phyloP scores from a whole-genome alignment of 1,140 invertebrate genomes.

The Andrena cerasifolii region DNA sequence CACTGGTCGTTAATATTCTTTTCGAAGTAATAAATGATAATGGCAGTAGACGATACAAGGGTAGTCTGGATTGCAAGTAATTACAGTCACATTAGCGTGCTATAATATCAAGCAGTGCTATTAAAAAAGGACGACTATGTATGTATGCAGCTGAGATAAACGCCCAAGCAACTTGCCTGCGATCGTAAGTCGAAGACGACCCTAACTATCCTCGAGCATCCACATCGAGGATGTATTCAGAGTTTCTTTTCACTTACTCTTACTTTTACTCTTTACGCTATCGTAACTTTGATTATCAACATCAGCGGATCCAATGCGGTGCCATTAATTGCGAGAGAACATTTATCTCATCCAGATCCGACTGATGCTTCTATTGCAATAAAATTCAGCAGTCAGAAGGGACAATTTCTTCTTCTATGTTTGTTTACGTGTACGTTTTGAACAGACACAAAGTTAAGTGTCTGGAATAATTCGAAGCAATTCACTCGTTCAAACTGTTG shows the following conservation, averaged over 20 bases:
- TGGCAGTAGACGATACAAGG: no score
- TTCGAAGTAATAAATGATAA: neutral
- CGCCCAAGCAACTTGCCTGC: neutral
- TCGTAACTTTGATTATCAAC: neutral
- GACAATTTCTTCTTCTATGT: no score
- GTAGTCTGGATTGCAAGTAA: no score
- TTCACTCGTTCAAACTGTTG: no score
- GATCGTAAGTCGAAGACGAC: conserved; percentile 18
- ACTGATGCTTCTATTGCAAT: neutral
- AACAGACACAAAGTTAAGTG: no score
- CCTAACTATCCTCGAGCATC: neutral
- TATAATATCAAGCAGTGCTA: neutral
- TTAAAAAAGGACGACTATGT: neutral
- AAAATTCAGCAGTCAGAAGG: no score
- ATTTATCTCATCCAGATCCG: neutral
- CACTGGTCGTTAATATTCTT: neutral
- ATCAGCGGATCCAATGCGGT: neutral
- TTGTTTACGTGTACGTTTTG: no score
- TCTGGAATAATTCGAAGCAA: no score
- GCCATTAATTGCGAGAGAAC: neutral
- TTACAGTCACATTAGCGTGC: neutral
- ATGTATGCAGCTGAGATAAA: conserved; percentile 20
- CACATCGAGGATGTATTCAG: no score
- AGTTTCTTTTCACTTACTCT: no score
- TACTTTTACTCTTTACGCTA: neutral